phyloP scores from a whole-genome alignment of 2,888 invertebrate genomes.

The Dynastes hyllus region DNA sequence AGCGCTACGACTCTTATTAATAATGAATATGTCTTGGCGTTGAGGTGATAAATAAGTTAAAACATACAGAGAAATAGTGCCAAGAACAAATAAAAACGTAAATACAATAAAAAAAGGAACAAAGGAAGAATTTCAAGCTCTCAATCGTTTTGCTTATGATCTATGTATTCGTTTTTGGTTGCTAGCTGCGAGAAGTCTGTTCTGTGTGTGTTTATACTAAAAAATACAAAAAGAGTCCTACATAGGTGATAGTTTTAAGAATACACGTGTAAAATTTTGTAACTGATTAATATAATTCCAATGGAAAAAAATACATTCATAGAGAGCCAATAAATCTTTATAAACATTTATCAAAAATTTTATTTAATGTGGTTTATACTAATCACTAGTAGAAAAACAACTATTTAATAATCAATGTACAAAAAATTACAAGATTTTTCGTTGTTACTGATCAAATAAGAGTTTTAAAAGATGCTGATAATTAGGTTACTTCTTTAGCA shows the following conservation, averaged over 20 bases:
- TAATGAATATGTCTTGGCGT: conserved; percentile 54
- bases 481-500: too few species aligned
- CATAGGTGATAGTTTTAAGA: neutral
- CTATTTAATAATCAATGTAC: too few species aligned
- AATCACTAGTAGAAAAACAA: too few species aligned
- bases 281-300: neutral
- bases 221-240: neutral
- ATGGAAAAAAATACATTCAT: neutral
- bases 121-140: neutral
- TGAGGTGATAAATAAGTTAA: conserved; percentile 9
- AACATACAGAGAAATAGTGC: conserved; percentile 17
- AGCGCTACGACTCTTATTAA: conserved; percentile 78
- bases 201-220: neutral
- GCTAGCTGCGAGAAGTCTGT: conserved; percentile 24
- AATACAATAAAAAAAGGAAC: neutral
- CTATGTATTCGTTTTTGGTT: neutral
- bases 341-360: too few species aligned
- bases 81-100: neutral
- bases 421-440: too few species aligned
- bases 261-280: neutral
- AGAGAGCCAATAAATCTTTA: neutral
- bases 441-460: too few species aligned
- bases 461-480: too few species aligned
- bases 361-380: too few species aligned
- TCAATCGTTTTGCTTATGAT: neutral